Percentiles rank a stretch among this genome's conserved stretches.
Evolutionary conservation across 1,140 invertebrate species (phyloP).

Genomic region (Nephotettix cincticeps): DNA sequence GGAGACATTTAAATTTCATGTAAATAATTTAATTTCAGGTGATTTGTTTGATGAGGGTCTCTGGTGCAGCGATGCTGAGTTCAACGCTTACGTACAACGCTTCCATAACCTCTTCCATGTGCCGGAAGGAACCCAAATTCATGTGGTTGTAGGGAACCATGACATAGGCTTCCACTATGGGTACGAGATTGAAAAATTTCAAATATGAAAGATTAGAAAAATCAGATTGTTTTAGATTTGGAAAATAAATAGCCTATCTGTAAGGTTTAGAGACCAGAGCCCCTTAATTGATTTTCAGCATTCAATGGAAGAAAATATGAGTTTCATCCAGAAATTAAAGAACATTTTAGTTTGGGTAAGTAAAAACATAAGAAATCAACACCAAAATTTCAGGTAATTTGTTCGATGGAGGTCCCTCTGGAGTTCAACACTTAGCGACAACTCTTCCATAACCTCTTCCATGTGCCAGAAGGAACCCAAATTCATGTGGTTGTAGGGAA

Average conservation of each 20-base stretch:
- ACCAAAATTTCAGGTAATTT: conserved; percentile 30
- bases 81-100: conserved; percentile 72
- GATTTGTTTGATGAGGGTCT: conserved; percentile 97
- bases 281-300: too few species aligned
- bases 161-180: conserved; percentile 98
- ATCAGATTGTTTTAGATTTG: too few species aligned
- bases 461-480: conserved; percentile 64
- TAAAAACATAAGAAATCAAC: too few species aligned
- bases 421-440: conserved; percentile 76
- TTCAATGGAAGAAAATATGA: too few species aligned
- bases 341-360: too few species aligned
- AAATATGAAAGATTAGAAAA: too few species aligned
- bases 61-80: conserved; percentile 76
- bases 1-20: too few species aligned
- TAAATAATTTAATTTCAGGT: conserved; percentile 56
- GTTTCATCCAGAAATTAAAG: too few species aligned
- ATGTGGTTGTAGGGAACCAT: conserved; percentile 91
- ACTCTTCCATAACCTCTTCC: conserved; percentile 80
- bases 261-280: too few species aligned
- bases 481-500: conserved; percentile 87
- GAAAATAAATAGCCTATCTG: too few species aligned
- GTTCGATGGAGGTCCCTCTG: background rate
- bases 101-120: conserved; percentile 80
- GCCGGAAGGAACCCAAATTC: conserved; percentile 65
- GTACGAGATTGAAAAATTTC: conserved; percentile 52